Percentiles rank a stretch among this genome's conserved stretches.
Conservation (phyloP, 2,113 vertebrate genomes). For the Chaenogobius annularis region DNA sequence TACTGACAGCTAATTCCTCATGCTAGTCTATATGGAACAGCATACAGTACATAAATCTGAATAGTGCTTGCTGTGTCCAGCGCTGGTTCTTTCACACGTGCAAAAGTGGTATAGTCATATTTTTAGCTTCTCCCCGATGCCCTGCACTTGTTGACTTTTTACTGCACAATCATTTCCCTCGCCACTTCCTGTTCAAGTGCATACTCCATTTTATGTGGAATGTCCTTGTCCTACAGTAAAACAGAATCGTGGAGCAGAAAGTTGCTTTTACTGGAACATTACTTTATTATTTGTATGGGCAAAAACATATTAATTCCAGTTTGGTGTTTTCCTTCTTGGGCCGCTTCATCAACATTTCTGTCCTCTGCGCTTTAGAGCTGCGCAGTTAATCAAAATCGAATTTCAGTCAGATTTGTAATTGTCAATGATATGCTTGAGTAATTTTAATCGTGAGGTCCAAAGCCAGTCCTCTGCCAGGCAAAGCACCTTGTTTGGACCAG, state of each 20-base stretch:
- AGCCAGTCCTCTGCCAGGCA: no score
- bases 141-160: constrained; percentile 13
- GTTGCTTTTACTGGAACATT: background rate
- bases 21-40: constrained; percentile 34
- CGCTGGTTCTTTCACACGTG: constrained; percentile 10
- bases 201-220: constrained; percentile 23
- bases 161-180: constrained; percentile 3
- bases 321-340: no score
- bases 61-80: constrained; percentile 19
- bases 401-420: no score
- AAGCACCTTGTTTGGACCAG: no score
- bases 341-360: no score
- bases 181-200: constrained; percentile 22
- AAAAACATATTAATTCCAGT: background rate
- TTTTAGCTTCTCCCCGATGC: constrained; percentile 19
- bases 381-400: no score
- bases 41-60: constrained; percentile 37
- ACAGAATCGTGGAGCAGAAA: background rate
- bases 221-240: constrained; percentile 22
- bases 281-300: background rate
- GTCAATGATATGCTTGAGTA: no score
- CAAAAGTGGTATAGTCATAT: constrained; percentile 6
- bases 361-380: no score
- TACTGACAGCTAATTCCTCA: constrained; percentile 60
- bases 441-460: no score